Evolutionary conservation across 2,797 vertebrate species (phyloP), one percentile per base, ranked within the genome.

Genomic region (Pygocentrus nattereri): DNA sequence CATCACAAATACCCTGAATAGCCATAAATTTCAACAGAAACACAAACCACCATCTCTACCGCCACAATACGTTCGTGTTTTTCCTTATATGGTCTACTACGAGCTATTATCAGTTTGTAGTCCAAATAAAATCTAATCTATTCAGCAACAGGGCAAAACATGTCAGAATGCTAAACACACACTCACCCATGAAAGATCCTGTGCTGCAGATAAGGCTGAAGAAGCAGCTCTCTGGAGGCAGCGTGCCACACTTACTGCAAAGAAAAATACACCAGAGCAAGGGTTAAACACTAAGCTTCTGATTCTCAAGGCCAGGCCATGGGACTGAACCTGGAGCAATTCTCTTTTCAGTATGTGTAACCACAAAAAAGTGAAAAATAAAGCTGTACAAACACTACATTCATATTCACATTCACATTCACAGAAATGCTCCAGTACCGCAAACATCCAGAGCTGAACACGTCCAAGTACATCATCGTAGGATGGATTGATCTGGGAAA

Each of bases 121-220:
- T 38, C 8, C 44, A 68, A 23, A 69, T 13, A 7, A 30, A 49
- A 49, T 49, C 16, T 2, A 50, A 49, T 8, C 15, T 50, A 4
- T 69, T 49, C 12, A 5, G 25, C 31, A 11, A 34, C 41, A 44
- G 41, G 41, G 41, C 41, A 18, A 21, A 16, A 65, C 10, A 30
- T 44, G 11, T 73, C 27, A 15, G 27, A 3, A 70, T 70, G 4
- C 41, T 58, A 81, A 83, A 81, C 47, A 68, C 12, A 61, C 49
- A 80, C 87, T 88, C 59, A 97, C 96, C 96, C 93, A 97, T 95
- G 82, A 97, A 97, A 59, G 96, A 95, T 21, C 96, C 96, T 0
- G 95, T 93, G 89, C 96, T 97, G 92, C 96, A 97, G 85, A 97
- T 95, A 82, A 97, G 95, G 85, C 96, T 97, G 93, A 97, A 97